These are phyloP conservation scores for Euglossa dilemma DNA, from an alignment of 1,140 invertebrate genomes.

Conservation along the genomic window DNA sequence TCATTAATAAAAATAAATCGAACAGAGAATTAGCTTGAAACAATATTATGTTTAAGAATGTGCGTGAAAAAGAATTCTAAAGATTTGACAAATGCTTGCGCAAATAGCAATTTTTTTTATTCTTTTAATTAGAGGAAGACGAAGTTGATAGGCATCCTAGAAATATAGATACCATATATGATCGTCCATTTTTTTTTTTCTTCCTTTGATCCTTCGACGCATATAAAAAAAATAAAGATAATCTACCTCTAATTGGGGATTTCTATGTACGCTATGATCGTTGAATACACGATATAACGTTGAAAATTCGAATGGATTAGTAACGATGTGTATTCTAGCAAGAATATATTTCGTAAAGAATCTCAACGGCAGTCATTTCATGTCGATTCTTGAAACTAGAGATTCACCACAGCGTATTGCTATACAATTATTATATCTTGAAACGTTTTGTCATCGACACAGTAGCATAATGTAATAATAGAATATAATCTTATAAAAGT, in stretches of 20 bases:
- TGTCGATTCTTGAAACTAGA: slow-evolving; percentile 23
- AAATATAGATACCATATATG: slow-evolving; percentile 9
- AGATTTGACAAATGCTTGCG: slow-evolving; percentile 2
- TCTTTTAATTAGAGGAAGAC: slow-evolving; percentile 37
- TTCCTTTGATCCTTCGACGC: not conserved
- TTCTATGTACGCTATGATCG: slow-evolving; percentile 20
- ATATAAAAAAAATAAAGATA: slow-evolving; percentile 4
- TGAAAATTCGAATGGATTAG: slow-evolving; percentile 12
- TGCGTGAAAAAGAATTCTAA: not conserved
- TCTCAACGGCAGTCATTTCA: slow-evolving; percentile 42
- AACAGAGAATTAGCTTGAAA: slow-evolving; percentile 12
- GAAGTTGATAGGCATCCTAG: slow-evolving; percentile 28
- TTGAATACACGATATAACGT: slow-evolving; percentile 9
- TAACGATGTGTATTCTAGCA: slow-evolving; percentile 3
- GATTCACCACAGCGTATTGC: slow-evolving; percentile 4
- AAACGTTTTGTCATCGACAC: not conserved
- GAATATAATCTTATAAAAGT: not conserved
- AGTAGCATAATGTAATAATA: not conserved
- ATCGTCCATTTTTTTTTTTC: not conserved
- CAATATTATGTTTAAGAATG: slow-evolving; percentile 2
- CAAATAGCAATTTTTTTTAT: slow-evolving; percentile 2
- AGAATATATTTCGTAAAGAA: slow-evolving; percentile 34
- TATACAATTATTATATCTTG: slow-evolving; percentile 4
- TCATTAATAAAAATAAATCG: slow-evolving; percentile 14
- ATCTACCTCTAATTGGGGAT: slow-evolving; percentile 24